These are phyloP conservation scores for Yoshiicerus persimilis DNA, from an alignment of 1,140 invertebrate genomes.

Conservation along the genomic window DNA sequence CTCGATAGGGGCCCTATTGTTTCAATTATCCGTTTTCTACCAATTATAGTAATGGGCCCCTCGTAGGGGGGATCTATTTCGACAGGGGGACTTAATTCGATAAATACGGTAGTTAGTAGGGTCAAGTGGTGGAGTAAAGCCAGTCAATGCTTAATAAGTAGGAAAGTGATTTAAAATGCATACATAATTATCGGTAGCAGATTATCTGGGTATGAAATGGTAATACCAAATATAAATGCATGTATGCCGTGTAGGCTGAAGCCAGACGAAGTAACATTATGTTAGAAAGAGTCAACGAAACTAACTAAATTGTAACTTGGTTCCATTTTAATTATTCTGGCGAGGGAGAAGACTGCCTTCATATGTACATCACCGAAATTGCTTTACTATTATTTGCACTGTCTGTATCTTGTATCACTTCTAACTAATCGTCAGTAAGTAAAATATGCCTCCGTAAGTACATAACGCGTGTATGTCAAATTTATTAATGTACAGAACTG, in stretches of 20 bases:
- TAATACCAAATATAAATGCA: background rate
- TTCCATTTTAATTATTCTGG: background rate
- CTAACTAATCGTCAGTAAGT: background rate
- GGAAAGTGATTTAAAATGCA: background rate
- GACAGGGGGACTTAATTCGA: too few species aligned
- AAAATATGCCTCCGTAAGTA: background rate
- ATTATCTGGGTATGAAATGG: background rate
- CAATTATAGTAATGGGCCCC: too few species aligned
- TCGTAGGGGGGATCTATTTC: too few species aligned
- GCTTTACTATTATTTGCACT: background rate
- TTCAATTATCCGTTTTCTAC: too few species aligned
- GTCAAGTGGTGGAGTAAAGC: background rate
- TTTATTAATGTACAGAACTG: background rate
- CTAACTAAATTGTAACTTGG: background rate
- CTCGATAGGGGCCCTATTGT: too few species aligned
- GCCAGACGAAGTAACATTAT: background rate
- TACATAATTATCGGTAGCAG: background rate
- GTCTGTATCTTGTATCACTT: background rate
- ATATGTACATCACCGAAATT: background rate
- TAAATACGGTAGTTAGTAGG: too few species aligned
- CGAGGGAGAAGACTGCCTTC: background rate
- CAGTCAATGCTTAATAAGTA: background rate
- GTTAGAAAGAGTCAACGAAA: background rate
- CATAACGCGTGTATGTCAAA: background rate
- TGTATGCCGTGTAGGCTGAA: too few species aligned